Percentiles rank a stretch among this genome's conserved stretches.
phyloP scores from a whole-genome alignment of 2,888 invertebrate species.

The Vandiemenella viatica region DNA sequence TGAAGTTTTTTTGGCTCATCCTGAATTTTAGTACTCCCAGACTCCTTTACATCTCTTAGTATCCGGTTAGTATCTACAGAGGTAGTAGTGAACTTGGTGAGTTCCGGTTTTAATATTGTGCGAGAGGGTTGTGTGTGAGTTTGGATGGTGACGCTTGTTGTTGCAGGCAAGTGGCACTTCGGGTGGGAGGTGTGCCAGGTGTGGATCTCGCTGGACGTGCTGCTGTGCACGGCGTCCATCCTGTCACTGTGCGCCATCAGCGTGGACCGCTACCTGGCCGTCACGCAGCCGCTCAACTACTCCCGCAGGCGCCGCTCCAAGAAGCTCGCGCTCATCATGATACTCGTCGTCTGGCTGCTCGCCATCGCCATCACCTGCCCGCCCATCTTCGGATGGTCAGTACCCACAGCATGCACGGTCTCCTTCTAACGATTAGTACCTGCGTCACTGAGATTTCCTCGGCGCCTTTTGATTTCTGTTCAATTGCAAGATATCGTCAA shows the following conservation, averaged over 20 bases:
- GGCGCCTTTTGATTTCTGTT: too few species aligned
- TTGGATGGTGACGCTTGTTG: neutral
- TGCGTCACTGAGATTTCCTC: too few species aligned
- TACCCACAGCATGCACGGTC: slow-evolving; percentile 14
- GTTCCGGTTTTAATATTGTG: too few species aligned
- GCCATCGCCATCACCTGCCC: slow-evolving; percentile 87
- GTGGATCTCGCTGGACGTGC: slow-evolving; percentile 86
- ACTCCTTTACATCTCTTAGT: too few species aligned
- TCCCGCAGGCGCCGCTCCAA: slow-evolving; percentile 75
- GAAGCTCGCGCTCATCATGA: slow-evolving; percentile 70
- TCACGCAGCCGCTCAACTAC: slow-evolving; percentile 84
- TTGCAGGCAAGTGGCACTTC: slow-evolving; percentile 67
- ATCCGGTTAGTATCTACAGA: too few species aligned
- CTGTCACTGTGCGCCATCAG: slow-evolving; percentile 86
- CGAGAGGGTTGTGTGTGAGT: too few species aligned
- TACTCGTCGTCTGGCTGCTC: slow-evolving; percentile 76
- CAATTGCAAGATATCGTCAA: too few species aligned
- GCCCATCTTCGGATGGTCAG: slow-evolving; percentile 82
- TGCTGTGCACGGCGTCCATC: slow-evolving; percentile 86
- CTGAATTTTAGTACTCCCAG: too few species aligned
- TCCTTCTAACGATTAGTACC: too few species aligned
- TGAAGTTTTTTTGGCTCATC: too few species aligned
- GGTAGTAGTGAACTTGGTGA: too few species aligned
- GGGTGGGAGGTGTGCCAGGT: slow-evolving; percentile 78
- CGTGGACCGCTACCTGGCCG: slow-evolving; percentile 81